Evolutionary conservation across 2,113 vertebrate species (phyloP).

Genomic region (Typhlomys cinereus): DNA sequence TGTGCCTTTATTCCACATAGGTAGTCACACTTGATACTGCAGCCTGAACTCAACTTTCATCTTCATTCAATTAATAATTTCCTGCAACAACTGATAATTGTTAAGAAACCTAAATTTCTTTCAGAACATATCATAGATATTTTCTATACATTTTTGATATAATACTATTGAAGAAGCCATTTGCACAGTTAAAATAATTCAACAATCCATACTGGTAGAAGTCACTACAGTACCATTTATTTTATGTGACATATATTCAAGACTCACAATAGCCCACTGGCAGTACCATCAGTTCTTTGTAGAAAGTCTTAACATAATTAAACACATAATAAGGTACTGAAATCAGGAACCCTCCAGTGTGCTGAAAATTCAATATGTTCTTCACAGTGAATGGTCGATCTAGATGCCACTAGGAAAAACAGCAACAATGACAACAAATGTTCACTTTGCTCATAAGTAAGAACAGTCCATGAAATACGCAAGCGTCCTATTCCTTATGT

Average conservation of each 20-base stretch:
- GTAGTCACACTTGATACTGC: slow-evolving; percentile 1
- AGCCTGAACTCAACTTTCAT: slow-evolving; percentile 39
- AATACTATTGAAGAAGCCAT: slow-evolving; percentile 21
- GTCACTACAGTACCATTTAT: not conserved
- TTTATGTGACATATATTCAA: not conserved
- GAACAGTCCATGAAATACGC: not conserved
- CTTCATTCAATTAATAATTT: slow-evolving; percentile 41
- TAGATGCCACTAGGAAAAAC: not conserved
- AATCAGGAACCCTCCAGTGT: not conserved
- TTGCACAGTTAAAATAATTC: not conserved
- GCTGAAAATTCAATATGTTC: not conserved
- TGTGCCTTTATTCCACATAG: slow-evolving; percentile 17
- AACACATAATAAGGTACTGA: not conserved
- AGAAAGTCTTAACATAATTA: not conserved
- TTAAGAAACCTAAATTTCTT: slow-evolving; percentile 25
- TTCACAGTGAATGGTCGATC: not conserved
- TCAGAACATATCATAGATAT: not conserved
- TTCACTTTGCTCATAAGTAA: not conserved
- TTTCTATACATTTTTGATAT: not conserved
- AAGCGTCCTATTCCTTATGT: not conserved
- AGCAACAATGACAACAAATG: not conserved
- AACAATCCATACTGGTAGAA: slow-evolving; percentile 30
- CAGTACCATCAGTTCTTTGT: slow-evolving; percentile 7
- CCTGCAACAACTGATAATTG: not conserved
- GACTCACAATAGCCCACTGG: slow-evolving; percentile 1